phyloP scores from a whole-genome alignment of 2,888 invertebrate genomes.

The Apantesis nais region DNA sequence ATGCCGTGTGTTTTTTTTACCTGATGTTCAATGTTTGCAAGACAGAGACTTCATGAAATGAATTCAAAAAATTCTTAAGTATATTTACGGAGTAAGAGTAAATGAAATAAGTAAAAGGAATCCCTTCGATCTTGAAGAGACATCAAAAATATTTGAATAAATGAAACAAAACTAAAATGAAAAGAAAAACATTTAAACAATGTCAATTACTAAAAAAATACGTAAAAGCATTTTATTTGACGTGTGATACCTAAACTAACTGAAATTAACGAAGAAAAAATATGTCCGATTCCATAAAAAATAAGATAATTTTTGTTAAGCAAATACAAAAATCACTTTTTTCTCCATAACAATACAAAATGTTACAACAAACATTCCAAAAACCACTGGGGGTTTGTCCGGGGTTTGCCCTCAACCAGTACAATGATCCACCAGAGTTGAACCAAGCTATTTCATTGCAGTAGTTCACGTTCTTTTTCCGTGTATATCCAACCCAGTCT shows the following conservation, averaged over 20 bases:
- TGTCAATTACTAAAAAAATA: slow-evolving; percentile 28
- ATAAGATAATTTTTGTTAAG: neutral
- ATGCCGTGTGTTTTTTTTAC: neutral
- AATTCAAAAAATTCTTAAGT: neutral
- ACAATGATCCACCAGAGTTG: neutral
- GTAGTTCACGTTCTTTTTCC: neutral
- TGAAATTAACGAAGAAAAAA: neutral
- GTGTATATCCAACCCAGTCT: slow-evolving; percentile 6
- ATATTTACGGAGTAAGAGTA: neutral
- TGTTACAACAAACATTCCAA: no score
- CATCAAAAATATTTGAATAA: slow-evolving; percentile 37
- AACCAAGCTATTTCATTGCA: neutral
- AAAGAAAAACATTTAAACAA: slow-evolving; percentile 48
- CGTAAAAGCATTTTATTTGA: neutral
- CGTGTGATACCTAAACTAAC: neutral
- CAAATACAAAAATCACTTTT: neutral
- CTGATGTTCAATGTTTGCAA: slow-evolving; percentile 26
- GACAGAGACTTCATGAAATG: slow-evolving; percentile 8
- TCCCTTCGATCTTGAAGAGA: slow-evolving; percentile 32
- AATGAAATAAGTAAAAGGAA: slow-evolving; percentile 31
- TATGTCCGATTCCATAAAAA: neutral
- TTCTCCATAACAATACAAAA: no score
- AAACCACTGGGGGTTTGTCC: no score
- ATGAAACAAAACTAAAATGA: slow-evolving; percentile 49
- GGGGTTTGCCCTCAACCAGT: no score